Conservation (phyloP, 2,888 invertebrate species). For the Watsonalla cultraria region DNA sequence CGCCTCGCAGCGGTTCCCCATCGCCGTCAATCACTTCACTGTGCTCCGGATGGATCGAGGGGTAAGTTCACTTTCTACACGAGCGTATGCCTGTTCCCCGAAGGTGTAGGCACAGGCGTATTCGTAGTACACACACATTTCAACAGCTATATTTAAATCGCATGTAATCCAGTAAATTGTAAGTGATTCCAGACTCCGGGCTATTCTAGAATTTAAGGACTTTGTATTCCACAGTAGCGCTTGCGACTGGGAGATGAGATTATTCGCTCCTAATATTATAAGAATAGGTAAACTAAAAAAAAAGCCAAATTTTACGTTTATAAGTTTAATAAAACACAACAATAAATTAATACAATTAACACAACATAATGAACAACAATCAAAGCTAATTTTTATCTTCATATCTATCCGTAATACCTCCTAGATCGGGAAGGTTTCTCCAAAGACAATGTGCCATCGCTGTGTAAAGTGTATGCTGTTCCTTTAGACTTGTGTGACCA, state of each 20-base stretch:
- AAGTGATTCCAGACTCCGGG: too few relatives aligned
- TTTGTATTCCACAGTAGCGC: too few relatives aligned
- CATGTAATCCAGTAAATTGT: too few relatives aligned
- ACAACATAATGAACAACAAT: neutral
- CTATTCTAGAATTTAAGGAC: too few relatives aligned
- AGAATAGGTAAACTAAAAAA: too few relatives aligned
- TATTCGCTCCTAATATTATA: too few relatives aligned
- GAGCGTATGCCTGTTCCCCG: neutral
- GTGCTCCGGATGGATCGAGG: constrained; percentile 91
- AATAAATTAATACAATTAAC: neutral
- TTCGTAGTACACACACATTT: too few relatives aligned
- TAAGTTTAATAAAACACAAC: too few relatives aligned
- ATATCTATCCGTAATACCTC: neutral
- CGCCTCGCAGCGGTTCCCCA: constrained; percentile 87
- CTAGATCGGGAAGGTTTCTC: constrained; percentile 25
- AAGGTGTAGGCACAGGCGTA: too few relatives aligned
- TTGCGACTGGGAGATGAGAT: too few relatives aligned
- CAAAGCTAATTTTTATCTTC: neutral
- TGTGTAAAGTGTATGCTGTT: constrained; percentile 61
- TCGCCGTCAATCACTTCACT: constrained; percentile 83
- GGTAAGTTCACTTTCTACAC: constrained; percentile 73
- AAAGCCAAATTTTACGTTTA: too few relatives aligned
- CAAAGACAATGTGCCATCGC: constrained; percentile 59
- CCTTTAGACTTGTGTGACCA: constrained; percentile 68
- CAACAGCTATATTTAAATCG: too few relatives aligned